Base-by-base conservation (phyloP, 53 echinoderm and acorn worm genomes). In the Luidia sarsii region DNA sequence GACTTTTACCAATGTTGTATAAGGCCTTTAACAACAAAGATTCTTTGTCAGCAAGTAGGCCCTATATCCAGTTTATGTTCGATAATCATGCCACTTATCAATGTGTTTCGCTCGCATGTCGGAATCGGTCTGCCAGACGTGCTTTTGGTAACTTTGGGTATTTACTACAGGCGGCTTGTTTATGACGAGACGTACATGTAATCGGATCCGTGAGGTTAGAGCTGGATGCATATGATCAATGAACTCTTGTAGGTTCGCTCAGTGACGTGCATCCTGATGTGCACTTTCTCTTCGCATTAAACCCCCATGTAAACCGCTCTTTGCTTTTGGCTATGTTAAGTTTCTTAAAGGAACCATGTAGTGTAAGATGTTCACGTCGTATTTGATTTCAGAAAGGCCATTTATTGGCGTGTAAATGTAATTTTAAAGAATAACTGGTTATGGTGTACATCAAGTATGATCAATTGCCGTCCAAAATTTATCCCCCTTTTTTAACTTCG, bases 21-120 rank as follows among this genome's bases (percentile, higher is more conserved):
- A n/a, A n/a, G n/a, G n/a, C n/a, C n/a, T n/a, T n/a, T n/a, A n/a
- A n/a, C 35, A 65, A n/a, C 65, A 65, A 81, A 20, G 80, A 8
- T 38, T 80, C 80, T 37, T 63, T 80, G 22, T 63, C 14, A 24
- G 61, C 80, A 39, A 57, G 46, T 37, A n/a, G n/a, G n/a, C n/a
- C n/a, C n/a, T n/a, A 80, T 61, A 29, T 80, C 79, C 13, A 79
- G 41, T 16, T 16, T 53, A 9, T 53, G 53, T 53, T 16, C 53
- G 28, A 27, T 57, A 25, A 57, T 57, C 7, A 57, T 10, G 3
- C 28, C 6, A 4, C 59, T 57, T 4, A 57, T 5, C 5, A 8
- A 7, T 29, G 59, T 27, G 6, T 6, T 53, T 53, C n/a, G n/a
- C 20, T 21, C 53, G 53, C 53, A 18, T 53, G 20, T 18, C 20